Evolutionary conservation across 2,113 vertebrate genomes (phyloP), one percentile per base, ranked within the genome.

Genomic region (Cryptotis parvus): DNA sequence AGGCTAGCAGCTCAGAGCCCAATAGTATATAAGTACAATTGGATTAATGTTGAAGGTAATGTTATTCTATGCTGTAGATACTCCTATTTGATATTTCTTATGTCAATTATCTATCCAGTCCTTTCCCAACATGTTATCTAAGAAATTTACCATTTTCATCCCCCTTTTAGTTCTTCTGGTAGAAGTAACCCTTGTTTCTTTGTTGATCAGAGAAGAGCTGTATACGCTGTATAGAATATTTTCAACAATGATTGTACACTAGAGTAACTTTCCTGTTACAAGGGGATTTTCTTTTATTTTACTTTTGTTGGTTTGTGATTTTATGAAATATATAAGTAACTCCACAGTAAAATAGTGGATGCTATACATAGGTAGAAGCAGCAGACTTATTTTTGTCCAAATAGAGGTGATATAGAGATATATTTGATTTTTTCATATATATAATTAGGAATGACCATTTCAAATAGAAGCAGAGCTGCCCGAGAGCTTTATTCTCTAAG

Each of bases 401-500:
- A 73, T 61, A 58, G 58, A 90, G 83, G 90, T 86, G 72, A 88
- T 83, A 86, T 94, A 94, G 92, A 89, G 79, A 69, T 85, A 75
- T 3, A 52, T 93, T 92, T 91, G n/a, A 83, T 85, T 89, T 89
- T 70, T 73, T 75, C 29, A 29, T 93, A 49, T 90, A 35, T 91
- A 10, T 92, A 95, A 94, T 96, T 95, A 93, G 76, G 55, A 94
- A 95, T 92, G 87, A 74, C 91, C 92, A 93, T 89, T 91, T 94
- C 43, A 96, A 92, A 95, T 58, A 88, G 73, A 95, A 89, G 14
- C 43, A 31, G 55, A 92, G 72, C 94, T 92, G 52, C 74, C 43
- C 82, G 72, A 31, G 82, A 96, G 49, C 58, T 45, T 76, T 77
- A 37, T 91, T 94, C 96, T 81, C 83, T 82, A 96, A 93, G 91